Evolutionary conservation across 23 tunicate genomes (phyloP).

Genomic region (Diplosoma virens): DNA sequence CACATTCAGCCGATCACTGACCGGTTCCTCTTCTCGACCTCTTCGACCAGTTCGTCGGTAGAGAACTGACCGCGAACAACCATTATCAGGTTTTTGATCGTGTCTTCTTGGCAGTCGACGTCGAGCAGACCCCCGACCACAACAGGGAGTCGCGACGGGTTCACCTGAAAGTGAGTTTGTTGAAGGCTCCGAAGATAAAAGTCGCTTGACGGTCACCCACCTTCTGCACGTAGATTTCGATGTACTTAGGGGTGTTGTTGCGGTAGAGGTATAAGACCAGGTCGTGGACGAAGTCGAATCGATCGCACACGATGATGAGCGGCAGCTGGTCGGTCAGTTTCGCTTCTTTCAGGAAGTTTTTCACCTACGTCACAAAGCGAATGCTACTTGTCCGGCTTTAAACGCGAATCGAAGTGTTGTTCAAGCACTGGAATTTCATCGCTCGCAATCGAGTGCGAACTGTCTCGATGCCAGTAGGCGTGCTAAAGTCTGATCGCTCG

Average conservation of each 20-base stretch:
- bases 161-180: constrained; percentile 85
- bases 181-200: no score
- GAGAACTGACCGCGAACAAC: constrained; percentile 97
- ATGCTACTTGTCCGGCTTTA: no score
- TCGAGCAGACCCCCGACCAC: constrained; percentile 98
- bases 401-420: no score
- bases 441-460: no score
- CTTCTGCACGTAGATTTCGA: constrained; percentile 98
- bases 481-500: no score
- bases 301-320: constrained; percentile 97
- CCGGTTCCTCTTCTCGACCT: constrained; percentile 98
- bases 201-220: no score
- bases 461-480: no score
- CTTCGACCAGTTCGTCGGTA: constrained; percentile 96
- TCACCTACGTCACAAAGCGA: constrained; percentile 49
- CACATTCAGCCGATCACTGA: background rate
- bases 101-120: constrained; percentile 98
- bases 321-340: constrained; percentile 97
- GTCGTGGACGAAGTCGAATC: constrained; percentile 98
- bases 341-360: constrained; percentile 97
- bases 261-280: constrained; percentile 94
- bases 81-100: constrained; percentile 94
- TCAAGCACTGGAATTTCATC: no score
- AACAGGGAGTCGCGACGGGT: constrained; percentile 97
- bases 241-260: constrained; percentile 96